A percentile compares a stretch with the other conserved stretches of the same genome.
These are phyloP conservation scores for Ceratina calcarata DNA, from an alignment of 1,140 invertebrate species.

Conservation along the genomic window DNA sequence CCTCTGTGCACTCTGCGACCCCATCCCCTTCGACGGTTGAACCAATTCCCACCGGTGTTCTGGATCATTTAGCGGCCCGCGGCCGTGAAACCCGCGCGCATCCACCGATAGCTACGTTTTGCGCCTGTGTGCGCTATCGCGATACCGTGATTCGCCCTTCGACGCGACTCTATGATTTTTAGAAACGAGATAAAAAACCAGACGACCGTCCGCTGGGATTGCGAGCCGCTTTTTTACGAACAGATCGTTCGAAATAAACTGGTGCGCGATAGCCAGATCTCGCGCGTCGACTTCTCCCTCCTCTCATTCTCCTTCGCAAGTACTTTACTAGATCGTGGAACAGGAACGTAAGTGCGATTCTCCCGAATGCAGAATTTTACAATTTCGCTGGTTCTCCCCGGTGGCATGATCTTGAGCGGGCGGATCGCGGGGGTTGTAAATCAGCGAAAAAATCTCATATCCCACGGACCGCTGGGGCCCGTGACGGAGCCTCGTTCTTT, in stretches of 20 bases:
- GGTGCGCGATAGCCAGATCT: not conserved
- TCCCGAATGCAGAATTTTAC: too few species aligned
- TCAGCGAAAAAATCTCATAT: slow-evolving; percentile 57
- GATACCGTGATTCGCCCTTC: slow-evolving; percentile 63
- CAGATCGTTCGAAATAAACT: not conserved
- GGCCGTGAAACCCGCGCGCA: slow-evolving; percentile 75
- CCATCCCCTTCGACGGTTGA: slow-evolving; percentile 47
- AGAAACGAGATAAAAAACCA: slow-evolving; percentile 30
- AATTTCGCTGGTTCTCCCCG: not conserved
- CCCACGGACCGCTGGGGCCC: not conserved
- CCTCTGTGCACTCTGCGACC: slow-evolving; percentile 53
- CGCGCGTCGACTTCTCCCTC: too few species aligned
- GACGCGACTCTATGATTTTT: slow-evolving; percentile 53
- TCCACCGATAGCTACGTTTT: slow-evolving; percentile 63
- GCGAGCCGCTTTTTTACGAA: not conserved
- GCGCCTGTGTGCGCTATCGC: slow-evolving; percentile 60
- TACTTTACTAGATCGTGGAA: too few species aligned
- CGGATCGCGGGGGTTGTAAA: slow-evolving; percentile 27
- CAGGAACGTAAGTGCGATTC: too few species aligned
- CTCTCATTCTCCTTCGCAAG: not conserved
- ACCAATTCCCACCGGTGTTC: slow-evolving; percentile 80
- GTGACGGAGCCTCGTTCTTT: slow-evolving; percentile 21
- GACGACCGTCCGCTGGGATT: not conserved
- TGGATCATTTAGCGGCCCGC: slow-evolving; percentile 80
- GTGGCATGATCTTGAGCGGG: slow-evolving; percentile 28